Evolutionary conservation across 2,113 vertebrate species (phyloP), one percentile per base, ranked within the genome.

Genomic region (Chauna torquata): DNA sequence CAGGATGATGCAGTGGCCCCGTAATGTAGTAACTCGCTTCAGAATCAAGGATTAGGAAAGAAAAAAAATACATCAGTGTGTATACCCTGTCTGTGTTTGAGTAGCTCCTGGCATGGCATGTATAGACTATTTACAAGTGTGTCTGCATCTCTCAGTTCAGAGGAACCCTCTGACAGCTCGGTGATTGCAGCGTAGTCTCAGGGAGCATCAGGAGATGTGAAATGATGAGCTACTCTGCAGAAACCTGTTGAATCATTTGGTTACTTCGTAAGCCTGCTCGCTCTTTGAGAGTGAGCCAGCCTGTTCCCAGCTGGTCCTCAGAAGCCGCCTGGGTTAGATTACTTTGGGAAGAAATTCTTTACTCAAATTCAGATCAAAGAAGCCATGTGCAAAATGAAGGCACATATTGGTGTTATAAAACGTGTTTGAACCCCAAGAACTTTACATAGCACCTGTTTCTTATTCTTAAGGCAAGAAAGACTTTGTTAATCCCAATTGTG

Each of bases 281-380:
- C 64, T 92, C 34, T 62, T 40, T 54, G 40, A 42, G 62, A 57
- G 12, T 7, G 20, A 38, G 80, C 23, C 40, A 54, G 76, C 22
- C 65, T 91, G 72, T 55, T 95, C 61, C 87, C 94, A 95, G 68
- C 55, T 88, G 90, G 19, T 28, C 78, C 71, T 80, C 11, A 1
- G 70, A 70, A 90, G 47, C 66, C 45, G 82, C 82, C 78, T 88
- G 89, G 50, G 38, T 95, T 90, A 34, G 78, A 81, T 92, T 86
- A 58, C 34, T 16, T 87, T 10, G 45, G 78, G 70, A 83, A 90
- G 75, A 89, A 82, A 70, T 88, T 62, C 42, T 76, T 76, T 82
- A 64, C 68, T 94, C 81, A 27, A 62, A 70, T 82, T 78, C 55
- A 83, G 71, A 70, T 91, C 58, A 91, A 90, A 86, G 78, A 50